Evolutionary conservation across 2,113 vertebrate genomes (phyloP).

Genomic region (Oncorhynchus masou): DNA sequence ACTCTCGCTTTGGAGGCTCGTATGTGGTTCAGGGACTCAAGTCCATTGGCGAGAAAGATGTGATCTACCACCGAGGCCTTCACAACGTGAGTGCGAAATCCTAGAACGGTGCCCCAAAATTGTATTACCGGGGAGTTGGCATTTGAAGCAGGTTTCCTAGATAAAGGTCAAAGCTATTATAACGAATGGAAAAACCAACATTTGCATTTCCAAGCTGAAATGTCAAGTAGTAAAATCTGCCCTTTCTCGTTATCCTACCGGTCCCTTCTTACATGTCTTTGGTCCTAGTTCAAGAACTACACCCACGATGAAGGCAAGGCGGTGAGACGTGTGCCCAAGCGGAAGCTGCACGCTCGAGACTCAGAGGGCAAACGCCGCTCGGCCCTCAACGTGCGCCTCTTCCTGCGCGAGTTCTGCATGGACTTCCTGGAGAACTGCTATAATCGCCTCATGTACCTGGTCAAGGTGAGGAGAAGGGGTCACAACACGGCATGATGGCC

Average conservation of each 20-base stretch:
- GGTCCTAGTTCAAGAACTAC: conserved; percentile 83
- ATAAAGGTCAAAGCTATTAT: no score
- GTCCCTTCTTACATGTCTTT: background rate
- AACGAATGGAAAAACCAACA: background rate
- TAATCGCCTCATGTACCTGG: conserved; percentile 91
- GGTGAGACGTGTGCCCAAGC: conserved; percentile 78
- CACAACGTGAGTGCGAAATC: conserved; percentile 79
- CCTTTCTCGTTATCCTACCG: background rate
- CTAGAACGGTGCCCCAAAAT: no score
- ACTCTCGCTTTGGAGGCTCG: conserved; percentile 92
- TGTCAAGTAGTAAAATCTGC: background rate
- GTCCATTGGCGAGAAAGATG: conserved; percentile 86
- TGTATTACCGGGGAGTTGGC: no score
- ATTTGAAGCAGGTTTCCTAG: no score
- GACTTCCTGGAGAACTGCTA: conserved; percentile 95
- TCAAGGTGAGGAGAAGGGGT: conserved; percentile 79
- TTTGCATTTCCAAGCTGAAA: background rate
- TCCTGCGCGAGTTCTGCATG: conserved; percentile 86
- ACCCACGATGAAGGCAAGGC: conserved; percentile 88
- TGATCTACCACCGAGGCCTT: conserved; percentile 89
- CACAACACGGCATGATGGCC: background rate
- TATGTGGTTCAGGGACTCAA: conserved; percentile 90
- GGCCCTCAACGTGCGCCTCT: conserved; percentile 86
- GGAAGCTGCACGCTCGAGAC: conserved; percentile 77
- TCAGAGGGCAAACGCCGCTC: conserved; percentile 75